Base-by-base conservation (phyloP, 2,113 vertebrate genomes). In the Tachuris rubrigastra region DNA sequence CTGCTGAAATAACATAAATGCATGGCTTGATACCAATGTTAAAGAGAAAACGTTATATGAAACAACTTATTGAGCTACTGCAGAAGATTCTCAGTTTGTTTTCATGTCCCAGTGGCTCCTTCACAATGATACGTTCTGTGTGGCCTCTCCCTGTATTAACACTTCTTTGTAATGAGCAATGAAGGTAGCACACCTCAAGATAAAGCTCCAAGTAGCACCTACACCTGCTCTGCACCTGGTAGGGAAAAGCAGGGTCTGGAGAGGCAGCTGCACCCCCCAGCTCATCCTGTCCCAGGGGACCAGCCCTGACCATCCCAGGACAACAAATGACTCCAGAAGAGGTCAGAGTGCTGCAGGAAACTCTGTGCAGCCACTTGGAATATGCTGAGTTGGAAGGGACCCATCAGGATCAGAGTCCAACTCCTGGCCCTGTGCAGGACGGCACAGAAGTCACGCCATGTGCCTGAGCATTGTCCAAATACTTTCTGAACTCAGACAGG, bases 241-340 rank as follows among this genome's bases (percentile, higher is more conserved):
- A 19, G 6, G 39, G n/a, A 30, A 16, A 12, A 10, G 19, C 7
- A 3, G 8, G 8, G 22, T 21, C 33, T 0, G 0, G 10, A 69
- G 59, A 0, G 0, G 10, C 0, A 5, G 35, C 66, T 33, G 52
- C 35, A 39, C 5, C 37, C 31, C 41, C 12, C 1, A 4, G 8
- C 21, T 50, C 62, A 15, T 18, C 67, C 24, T 5, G 2, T 22
- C 14, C 53, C 41, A 17, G n/a, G 17, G 37, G 47, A 33, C 5
- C 3, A 3, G 18, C 21, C 11, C 58, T 0, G 0, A 13, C 7
- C 42, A n/a, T 19, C 6, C 15, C 30, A 21, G 46, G 4, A 37
- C 7, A 2, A 8, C 15, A 73, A 47, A 73, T 0, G 1, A 13
- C 9, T 41, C 56, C 50, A 35, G 63, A 35, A 17, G 39, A 1